A percentile compares a stretch with the other conserved stretches of the same genome.
Conservation (phyloP, 1,140 invertebrate species). For the Drosophila funebris region DNA sequence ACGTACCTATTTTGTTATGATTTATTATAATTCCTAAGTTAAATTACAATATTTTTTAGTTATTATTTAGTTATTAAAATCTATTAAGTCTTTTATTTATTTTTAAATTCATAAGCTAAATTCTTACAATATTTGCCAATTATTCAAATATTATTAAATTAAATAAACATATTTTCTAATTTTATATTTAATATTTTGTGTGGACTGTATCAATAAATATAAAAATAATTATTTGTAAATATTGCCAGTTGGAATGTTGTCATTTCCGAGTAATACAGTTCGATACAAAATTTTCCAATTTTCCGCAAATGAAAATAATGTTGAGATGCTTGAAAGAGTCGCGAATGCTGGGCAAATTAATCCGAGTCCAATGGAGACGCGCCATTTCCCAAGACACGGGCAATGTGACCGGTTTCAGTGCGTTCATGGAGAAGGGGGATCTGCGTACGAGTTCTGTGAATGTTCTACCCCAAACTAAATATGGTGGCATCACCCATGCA, state of each 20-base stretch:
- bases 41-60: too few species aligned
- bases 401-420: constrained; percentile 7
- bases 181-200: too few species aligned
- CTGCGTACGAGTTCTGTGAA: background rate
- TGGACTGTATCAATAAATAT: too few species aligned
- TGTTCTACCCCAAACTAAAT: constrained; percentile 51
- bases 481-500: constrained; percentile 60
- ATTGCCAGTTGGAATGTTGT: background rate
- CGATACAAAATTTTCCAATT: constrained; percentile 7
- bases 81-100: too few species aligned
- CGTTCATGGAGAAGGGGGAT: constrained; percentile 38
- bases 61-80: too few species aligned
- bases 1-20: too few species aligned
- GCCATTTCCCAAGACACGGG: background rate
- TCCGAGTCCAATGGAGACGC: background rate
- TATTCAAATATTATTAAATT: too few species aligned
- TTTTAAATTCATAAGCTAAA: too few species aligned
- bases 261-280: background rate
- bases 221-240: background rate
- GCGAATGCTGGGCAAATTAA: background rate
- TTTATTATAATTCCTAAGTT: too few species aligned
- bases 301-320: constrained; percentile 22
- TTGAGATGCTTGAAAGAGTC: background rate
- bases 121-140: too few species aligned
- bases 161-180: too few species aligned